Conservation (phyloP, 1,140 invertebrate genomes). For the Macrocentrus cingulum region DNA sequence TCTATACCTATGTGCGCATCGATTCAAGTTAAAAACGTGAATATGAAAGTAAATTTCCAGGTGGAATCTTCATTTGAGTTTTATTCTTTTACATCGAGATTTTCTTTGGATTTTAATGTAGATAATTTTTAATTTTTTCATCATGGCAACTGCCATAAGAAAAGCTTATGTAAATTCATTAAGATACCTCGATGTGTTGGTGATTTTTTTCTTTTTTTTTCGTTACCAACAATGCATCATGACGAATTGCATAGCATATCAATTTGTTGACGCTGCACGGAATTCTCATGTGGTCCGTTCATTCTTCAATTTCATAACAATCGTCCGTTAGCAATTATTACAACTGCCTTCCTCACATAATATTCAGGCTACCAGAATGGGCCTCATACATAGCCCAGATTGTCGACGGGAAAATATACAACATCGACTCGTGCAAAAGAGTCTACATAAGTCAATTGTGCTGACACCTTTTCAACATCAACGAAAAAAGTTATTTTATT, state of each 20-base stretch:
- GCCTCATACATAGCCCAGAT: neutral
- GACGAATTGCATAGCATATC: too few species aligned
- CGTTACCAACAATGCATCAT: too few species aligned
- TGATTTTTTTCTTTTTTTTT: too few species aligned
- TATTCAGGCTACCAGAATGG: neutral
- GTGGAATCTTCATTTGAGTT: neutral
- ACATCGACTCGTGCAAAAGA: neutral
- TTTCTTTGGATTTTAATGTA: too few species aligned
- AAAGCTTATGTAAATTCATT: too few species aligned
- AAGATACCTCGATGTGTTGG: too few species aligned
- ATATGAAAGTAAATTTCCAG: neutral
- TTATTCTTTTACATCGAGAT: neutral
- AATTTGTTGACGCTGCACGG: too few species aligned
- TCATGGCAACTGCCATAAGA: too few species aligned
- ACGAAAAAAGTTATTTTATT: too few species aligned
- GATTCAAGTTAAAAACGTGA: neutral
- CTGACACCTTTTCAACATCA: too few species aligned
- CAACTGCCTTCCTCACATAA: conserved; percentile 1
- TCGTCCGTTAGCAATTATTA: conserved; percentile 4
- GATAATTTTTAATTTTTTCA: too few species aligned
- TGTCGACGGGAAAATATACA: neutral
- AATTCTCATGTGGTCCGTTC: neutral
- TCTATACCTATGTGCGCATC: conserved; percentile 17
- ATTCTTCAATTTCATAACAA: conserved; percentile 14
- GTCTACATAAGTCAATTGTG: too few species aligned